Percentiles rank a stretch among this genome's conserved stretches.
These are phyloP conservation scores for Hypselothyrea guttata DNA, from an alignment of 2,888 invertebrate species.

Conservation along the genomic window DNA sequence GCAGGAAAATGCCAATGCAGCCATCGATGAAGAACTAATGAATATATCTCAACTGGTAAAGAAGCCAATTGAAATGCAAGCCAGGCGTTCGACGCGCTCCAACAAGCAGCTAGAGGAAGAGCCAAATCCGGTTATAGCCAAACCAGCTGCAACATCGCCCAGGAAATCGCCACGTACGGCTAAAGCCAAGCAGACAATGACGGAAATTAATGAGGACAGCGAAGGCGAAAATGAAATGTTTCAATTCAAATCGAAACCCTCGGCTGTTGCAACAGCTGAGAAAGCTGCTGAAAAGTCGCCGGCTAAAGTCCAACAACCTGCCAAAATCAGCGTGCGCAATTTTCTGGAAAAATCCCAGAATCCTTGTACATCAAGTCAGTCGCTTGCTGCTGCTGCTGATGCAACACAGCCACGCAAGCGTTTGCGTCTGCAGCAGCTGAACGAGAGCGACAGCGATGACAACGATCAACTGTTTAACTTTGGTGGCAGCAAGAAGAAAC, in stretches of 20 bases:
- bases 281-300: slow-evolving; percentile 8
- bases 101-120: slow-evolving; percentile 7
- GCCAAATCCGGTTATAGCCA: no score
- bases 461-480: slow-evolving; percentile 76
- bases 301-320: slow-evolving; percentile 10
- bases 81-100: slow-evolving; percentile 39
- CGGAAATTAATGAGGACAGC: slow-evolving; percentile 18
- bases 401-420: slow-evolving; percentile 56
- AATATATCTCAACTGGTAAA: slow-evolving; percentile 5
- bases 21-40: slow-evolving; percentile 5
- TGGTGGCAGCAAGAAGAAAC: slow-evolving; percentile 50
- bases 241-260: slow-evolving; percentile 34
- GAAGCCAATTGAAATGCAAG: background rate
- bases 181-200: slow-evolving; percentile 8
- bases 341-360: slow-evolving; percentile 69
- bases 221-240: slow-evolving; percentile 38
- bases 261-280: slow-evolving; percentile 3
- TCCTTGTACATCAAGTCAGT: slow-evolving; percentile 10
- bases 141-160: background rate
- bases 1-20: background rate
- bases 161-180: slow-evolving; percentile 3
- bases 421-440: slow-evolving; percentile 64
- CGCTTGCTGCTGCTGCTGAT: background rate
- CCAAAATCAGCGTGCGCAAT: slow-evolving; percentile 42
- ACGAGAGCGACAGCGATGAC: slow-evolving; percentile 75